Evolutionary conservation across 2,797 vertebrate species (phyloP).

Genomic region (Notamacropus eugenii): DNA sequence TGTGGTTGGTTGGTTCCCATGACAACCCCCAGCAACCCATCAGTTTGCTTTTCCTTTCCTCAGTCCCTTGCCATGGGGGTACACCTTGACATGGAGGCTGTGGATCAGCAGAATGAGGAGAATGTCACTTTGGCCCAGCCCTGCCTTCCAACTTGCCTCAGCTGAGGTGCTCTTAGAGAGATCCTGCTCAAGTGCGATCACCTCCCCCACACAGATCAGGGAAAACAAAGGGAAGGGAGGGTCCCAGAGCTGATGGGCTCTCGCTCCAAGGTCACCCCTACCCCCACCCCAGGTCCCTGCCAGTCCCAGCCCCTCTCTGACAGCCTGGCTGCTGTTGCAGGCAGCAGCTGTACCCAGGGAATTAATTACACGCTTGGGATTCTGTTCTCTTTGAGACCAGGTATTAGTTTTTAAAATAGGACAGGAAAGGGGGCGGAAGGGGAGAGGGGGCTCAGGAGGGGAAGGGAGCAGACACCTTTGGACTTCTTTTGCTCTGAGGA

Average conservation of each 20-base stretch:
- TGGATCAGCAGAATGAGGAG: conserved; percentile 23
- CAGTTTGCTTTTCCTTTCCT: conserved; percentile 48
- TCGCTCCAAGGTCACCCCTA: neutral
- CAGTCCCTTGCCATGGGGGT: neutral
- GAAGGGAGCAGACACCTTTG: conserved; percentile 11
- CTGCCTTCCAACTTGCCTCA: neutral
- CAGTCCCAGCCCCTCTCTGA: neutral
- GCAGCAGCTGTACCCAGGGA: conserved; percentile 44
- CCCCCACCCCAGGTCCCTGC: accelerated
- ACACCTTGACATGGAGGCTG: conserved; percentile 38
- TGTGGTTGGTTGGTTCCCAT: conserved; percentile 77
- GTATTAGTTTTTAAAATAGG: conserved; percentile 77
- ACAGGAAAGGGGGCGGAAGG: conserved; percentile 43
- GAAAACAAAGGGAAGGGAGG: neutral
- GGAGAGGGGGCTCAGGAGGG: conserved; percentile 23
- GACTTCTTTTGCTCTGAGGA: conserved; percentile 30
- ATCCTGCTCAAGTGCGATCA: neutral
- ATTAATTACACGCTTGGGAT: conserved; percentile 68
- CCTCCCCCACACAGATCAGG: neutral
- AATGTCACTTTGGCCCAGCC: neutral
- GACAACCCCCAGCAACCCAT: conserved; percentile 79
- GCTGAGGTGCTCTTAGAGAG: neutral
- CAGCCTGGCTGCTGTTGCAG: conserved; percentile 8
- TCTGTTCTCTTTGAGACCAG: conserved; percentile 61
- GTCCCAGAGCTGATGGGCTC: neutral